Percentiles rank a stretch among this genome's conserved stretches.
phyloP scores from a whole-genome alignment of 2,797 vertebrate genomes.

The Falco columbarius region DNA sequence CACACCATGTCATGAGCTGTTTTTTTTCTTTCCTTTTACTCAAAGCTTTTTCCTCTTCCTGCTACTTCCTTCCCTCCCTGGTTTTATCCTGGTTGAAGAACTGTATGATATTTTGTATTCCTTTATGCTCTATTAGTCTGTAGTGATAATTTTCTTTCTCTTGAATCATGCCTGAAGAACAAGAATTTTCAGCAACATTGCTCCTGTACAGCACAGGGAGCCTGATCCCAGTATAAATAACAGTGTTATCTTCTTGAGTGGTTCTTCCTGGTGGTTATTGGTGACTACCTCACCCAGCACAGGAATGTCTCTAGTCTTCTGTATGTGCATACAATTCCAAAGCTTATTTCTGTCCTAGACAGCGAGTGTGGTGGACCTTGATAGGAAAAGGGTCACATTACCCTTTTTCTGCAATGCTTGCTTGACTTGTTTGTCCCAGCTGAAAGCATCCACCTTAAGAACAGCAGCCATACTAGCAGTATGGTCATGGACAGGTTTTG shows the following conservation, averaged over 20 bases:
- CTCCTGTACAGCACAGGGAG: not conserved
- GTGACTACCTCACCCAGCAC: not conserved
- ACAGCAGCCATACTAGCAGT: fast-evolving
- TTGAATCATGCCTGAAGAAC: not conserved
- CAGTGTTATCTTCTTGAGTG: not conserved
- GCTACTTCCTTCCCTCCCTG: not conserved
- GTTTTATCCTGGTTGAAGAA: not conserved
- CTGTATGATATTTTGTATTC: not conserved
- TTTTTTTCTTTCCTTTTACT: not conserved
- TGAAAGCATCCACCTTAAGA: not conserved
- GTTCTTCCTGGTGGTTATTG: not conserved
- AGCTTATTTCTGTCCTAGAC: not conserved
- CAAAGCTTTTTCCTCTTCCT: not conserved
- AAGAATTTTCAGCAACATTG: not conserved
- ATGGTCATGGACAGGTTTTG: not conserved
- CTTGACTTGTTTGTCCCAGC: not conserved
- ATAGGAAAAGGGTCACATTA: not conserved
- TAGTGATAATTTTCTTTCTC: not conserved
- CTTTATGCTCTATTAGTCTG: not conserved
- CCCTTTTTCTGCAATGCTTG: not conserved
- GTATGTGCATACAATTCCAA: not conserved
- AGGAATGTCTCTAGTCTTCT: not conserved
- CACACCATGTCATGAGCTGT: not conserved
- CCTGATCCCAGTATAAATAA: not conserved
- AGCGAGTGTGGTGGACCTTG: not conserved